Base-by-base conservation (phyloP, 2,797 vertebrate species). In the Sciaenops ocellatus region DNA sequence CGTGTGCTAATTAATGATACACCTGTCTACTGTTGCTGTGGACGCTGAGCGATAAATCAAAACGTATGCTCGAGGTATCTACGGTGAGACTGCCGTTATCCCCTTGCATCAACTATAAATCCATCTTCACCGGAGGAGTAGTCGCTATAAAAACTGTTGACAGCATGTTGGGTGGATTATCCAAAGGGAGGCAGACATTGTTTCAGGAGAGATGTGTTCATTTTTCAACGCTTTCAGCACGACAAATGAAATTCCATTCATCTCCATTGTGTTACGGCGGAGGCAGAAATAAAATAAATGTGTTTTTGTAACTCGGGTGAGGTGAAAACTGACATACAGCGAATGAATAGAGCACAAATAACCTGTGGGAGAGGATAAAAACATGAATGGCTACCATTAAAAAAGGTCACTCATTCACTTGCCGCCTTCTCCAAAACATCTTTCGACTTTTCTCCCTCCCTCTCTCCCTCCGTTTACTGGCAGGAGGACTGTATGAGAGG, bases 401-500 rank as follows among this genome's bases (percentile, higher is more conserved):
- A 79, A 79, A 84, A 79, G 65, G 63, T 74, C 55, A 20, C 38
- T 61, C 26, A 46, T 60, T 72, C 64, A 75, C 64, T 75, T 30
- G 69, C 64, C 47, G 51, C 65, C 22, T 69, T 34, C 62, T 80
- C 50, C 16, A 56, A 30, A 76, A 80, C 62, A 50, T 16, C 71
- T 48, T 50, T 65, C 42, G 2, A 68, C 66, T 67, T 73, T 42
- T 50, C 54, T 73, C 34, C 51, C 51, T 69, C 59, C 13, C 47
- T 26, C 63, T 30, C 48, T 73, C 54, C 47, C 59, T 82, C 44
- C 0, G 0, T 74, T 83, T 68, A 28, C 77, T 87, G 87, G 87
- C 89, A 80, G 81, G 54, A 61, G 20, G 59, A 48, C 75, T 67
- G 61, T 12, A 54, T 47, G 59, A 80, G 82, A 89, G 86, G 86